phyloP scores from a whole-genome alignment of 1,140 invertebrate genomes.

The Pemphigus obesinymphae region DNA sequence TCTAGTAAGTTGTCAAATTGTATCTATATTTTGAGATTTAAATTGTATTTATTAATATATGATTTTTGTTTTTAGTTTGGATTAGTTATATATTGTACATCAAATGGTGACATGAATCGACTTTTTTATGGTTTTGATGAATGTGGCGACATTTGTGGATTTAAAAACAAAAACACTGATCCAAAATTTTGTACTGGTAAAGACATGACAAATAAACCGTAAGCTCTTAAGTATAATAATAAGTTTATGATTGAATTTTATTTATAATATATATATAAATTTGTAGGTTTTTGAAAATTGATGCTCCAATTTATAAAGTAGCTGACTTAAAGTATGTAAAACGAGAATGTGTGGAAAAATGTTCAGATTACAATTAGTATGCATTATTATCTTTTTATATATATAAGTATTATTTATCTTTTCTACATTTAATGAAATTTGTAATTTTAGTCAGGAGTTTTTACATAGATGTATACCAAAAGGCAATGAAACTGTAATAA shows the following conservation, averaged over 20 bases:
- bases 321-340: slow-evolving; percentile 47
- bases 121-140: slow-evolving; percentile 64
- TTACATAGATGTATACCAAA: slow-evolving; percentile 58
- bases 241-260: not conserved
- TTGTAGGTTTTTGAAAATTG: slow-evolving; percentile 39
- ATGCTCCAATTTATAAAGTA: slow-evolving; percentile 48
- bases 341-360: slow-evolving; percentile 54
- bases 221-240: slow-evolving; percentile 48
- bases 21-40: not conserved
- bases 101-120: slow-evolving; percentile 55
- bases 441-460: slow-evolving; percentile 53
- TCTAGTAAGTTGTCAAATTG: slow-evolving; percentile 54
- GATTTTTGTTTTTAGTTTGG: not conserved
- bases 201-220: slow-evolving; percentile 54
- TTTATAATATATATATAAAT: not conserved
- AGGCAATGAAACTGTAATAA: slow-evolving; percentile 48
- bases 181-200: slow-evolving; percentile 51
- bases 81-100: not conserved
- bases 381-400: slow-evolving; percentile 12
- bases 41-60: not conserved
- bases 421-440: too few species aligned
- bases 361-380: slow-evolving; percentile 53
- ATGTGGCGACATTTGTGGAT: slow-evolving; percentile 64
- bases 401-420: not conserved
- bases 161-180: slow-evolving; percentile 51